Percentiles rank a stretch among this genome's conserved stretches.
phyloP scores from a whole-genome alignment of 2,888 invertebrate species.

The Drosophila merina region DNA sequence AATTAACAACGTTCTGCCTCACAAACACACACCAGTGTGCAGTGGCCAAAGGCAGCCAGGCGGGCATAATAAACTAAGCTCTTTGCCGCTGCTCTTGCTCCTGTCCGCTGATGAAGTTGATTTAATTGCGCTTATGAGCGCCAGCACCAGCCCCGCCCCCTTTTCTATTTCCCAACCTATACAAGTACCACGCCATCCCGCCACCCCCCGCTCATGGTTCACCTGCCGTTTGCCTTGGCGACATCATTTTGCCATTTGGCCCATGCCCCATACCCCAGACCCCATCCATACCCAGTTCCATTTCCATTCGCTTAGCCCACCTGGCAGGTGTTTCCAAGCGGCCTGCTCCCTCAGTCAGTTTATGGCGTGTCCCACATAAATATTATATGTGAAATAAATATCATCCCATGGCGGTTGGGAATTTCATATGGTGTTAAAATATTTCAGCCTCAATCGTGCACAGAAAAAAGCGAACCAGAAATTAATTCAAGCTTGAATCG shows the following conservation, averaged over 20 bases:
- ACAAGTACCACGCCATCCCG: background rate
- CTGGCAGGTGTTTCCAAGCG: conserved; percentile 43
- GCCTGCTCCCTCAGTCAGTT: conserved; percentile 40
- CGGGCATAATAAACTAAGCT: conserved; percentile 68
- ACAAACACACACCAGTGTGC: background rate
- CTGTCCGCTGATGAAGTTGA: conserved; percentile 65
- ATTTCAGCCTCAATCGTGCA: conserved; percentile 19
- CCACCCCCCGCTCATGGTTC: conserved; percentile 4
- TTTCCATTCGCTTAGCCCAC: conserved; percentile 12
- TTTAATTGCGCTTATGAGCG: conserved; percentile 62
- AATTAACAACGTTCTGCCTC: conserved; percentile 14
- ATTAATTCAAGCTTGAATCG: background rate
- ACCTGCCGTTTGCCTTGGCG: conserved; percentile 27
- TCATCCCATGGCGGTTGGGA: conserved; percentile 24
- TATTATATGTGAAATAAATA: conserved; percentile 50
- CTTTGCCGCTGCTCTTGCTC: conserved; percentile 27
- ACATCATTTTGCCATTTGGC: conserved; percentile 43
- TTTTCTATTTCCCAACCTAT: background rate
- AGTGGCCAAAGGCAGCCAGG: conserved; percentile 44
- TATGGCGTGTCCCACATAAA: conserved; percentile 44
- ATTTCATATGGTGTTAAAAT: conserved; percentile 18
- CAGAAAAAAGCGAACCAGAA: background rate
- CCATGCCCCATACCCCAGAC: conserved; percentile 5
- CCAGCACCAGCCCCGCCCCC: conserved; percentile 10
- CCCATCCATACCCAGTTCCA: background rate